phyloP scores from a whole-genome alignment of 2,113 vertebrate species.

The Nesoenas mayeri region DNA sequence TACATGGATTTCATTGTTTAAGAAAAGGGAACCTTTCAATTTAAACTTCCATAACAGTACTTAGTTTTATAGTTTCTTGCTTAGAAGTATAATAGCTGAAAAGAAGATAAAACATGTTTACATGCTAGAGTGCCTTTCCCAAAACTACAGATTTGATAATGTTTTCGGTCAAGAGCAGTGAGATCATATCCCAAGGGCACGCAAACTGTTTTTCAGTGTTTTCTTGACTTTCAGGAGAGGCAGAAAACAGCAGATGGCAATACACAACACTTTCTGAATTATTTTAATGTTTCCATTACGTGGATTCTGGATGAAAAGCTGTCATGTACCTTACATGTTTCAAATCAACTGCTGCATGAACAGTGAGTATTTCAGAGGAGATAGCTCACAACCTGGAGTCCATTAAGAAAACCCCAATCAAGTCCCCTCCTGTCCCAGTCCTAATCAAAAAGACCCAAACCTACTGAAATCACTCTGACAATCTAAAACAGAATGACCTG shows the following conservation, averaged over 20 bases:
- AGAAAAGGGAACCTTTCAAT: not conserved
- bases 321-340: not conserved
- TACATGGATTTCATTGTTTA: not conserved
- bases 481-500: not conserved
- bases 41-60: not conserved
- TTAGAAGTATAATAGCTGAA: not conserved
- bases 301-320: not conserved
- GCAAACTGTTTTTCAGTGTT: not conserved
- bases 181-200: not conserved
- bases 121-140: not conserved
- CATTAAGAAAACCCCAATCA: not conserved
- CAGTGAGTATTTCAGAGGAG: not conserved
- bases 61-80: not conserved
- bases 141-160: not conserved
- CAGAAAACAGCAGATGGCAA: not conserved
- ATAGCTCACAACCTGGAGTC: not conserved
- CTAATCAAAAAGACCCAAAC: not conserved
- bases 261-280: not conserved
- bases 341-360: not conserved
- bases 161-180: not conserved
- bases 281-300: slow-evolving; percentile 7
- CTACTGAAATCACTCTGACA: not conserved
- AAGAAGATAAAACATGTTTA: not conserved
- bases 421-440: not conserved
- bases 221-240: not conserved